Evolutionary conservation across 2,113 vertebrate species (phyloP).

Genomic region (Melierax canorus): DNA sequence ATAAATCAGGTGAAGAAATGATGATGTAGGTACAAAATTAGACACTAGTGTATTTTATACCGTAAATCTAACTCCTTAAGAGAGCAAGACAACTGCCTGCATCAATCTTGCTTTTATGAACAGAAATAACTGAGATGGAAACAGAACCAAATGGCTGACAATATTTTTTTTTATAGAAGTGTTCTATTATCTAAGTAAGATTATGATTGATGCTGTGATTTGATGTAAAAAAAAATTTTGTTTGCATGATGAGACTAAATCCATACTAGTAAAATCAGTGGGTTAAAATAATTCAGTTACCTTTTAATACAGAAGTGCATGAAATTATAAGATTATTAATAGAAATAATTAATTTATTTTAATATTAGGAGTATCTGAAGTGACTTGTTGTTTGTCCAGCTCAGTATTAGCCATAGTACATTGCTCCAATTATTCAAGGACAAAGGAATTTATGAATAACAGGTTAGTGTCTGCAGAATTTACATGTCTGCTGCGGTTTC

Average conservation of each 20-base stretch:
- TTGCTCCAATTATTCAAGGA: neutral
- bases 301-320: neutral
- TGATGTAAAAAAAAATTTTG: neutral
- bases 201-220: neutral
- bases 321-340: neutral
- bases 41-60: neutral
- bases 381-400: neutral
- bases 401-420: neutral
- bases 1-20: neutral
- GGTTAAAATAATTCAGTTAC: neutral
- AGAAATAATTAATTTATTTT: neutral
- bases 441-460: neutral
- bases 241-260: neutral
- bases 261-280: neutral
- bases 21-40: neutral
- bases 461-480: neutral
- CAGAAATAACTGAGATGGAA: neutral
- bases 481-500: neutral
- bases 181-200: neutral
- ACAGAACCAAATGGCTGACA: neutral
- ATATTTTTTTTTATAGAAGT: neutral
- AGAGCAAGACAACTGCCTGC: neutral
- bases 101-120: neutral
- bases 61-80: neutral
- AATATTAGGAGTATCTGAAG: neutral